phyloP scores from a whole-genome alignment of 2,888 invertebrate species.

The Ctenicera cuprea region DNA sequence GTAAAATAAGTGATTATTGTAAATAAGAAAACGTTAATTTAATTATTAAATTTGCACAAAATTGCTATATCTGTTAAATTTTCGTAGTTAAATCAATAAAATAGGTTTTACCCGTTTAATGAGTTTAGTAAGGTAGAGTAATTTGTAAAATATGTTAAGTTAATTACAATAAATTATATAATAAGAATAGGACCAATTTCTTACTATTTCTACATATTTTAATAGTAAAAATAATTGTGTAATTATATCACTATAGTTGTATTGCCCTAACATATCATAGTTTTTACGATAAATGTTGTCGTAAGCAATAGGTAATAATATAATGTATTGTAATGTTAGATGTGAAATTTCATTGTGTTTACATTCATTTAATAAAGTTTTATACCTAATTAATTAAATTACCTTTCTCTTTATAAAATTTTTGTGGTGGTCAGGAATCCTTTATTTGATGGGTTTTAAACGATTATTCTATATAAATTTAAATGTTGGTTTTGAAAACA shows the following conservation, averaged over 20 bases:
- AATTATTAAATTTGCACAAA: constrained; percentile 14
- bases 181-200: constrained; percentile 71
- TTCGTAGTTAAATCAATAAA: constrained; percentile 4
- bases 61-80: constrained; percentile 9
- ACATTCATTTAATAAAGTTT: constrained; percentile 41
- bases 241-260: constrained; percentile 38
- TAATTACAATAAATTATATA: constrained; percentile 60
- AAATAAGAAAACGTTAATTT: neutral
- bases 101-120: neutral
- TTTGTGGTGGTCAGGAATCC: no score
- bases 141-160: constrained; percentile 13
- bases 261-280: constrained; percentile 52
- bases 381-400: constrained; percentile 32
- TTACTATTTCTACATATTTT: constrained; percentile 67
- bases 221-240: constrained; percentile 36
- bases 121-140: neutral
- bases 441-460: no score
- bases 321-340: constrained; percentile 35
- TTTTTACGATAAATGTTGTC: constrained; percentile 40
- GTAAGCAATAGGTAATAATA: constrained; percentile 43
- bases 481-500: no score
- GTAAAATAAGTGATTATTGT: constrained; percentile 26
- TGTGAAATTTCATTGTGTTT: constrained; percentile 37
- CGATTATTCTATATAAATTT: no score
- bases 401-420: no score